Percentiles rank a stretch among this genome's conserved stretches.
These are phyloP conservation scores for Ceratina japonica DNA, from an alignment of 1,140 invertebrate genomes.

Conservation along the genomic window DNA sequence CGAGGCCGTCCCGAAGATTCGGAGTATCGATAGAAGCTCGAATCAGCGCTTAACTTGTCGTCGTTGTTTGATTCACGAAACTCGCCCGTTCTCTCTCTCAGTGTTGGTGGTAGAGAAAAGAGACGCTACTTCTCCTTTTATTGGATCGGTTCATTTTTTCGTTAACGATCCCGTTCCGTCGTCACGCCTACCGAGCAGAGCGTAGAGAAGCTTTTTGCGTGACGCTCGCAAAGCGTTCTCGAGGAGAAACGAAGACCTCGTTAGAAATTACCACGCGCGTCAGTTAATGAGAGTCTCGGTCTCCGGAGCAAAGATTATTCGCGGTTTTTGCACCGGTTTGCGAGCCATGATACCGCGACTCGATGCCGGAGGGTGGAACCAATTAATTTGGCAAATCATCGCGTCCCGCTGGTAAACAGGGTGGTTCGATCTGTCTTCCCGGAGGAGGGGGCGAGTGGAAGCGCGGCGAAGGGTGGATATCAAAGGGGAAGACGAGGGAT, in stretches of 20 bases:
- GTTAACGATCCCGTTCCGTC: slow-evolving; percentile 61
- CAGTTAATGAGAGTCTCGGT: slow-evolving; percentile 60
- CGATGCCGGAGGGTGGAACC: slow-evolving; percentile 43
- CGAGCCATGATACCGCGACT: background rate
- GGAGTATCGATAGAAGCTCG: background rate
- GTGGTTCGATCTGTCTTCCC: slow-evolving; percentile 69
- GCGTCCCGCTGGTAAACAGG: slow-evolving; percentile 67
- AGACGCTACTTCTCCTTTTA: slow-evolving; percentile 30
- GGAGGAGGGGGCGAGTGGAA: slow-evolving; percentile 48
- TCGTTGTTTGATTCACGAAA: background rate
- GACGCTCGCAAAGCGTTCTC: slow-evolving; percentile 43
- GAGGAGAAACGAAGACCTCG: slow-evolving; percentile 45
- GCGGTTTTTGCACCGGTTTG: slow-evolving; percentile 55
- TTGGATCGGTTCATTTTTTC: slow-evolving; percentile 56
- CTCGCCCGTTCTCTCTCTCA: background rate
- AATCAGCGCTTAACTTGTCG: background rate
- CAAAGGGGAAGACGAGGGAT: slow-evolving; percentile 76
- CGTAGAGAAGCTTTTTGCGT: slow-evolving; percentile 49
- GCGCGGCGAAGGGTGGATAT: slow-evolving; percentile 63
- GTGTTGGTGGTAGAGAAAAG: background rate
- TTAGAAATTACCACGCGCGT: slow-evolving; percentile 60
- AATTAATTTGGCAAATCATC: slow-evolving; percentile 73
- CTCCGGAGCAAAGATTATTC: slow-evolving; percentile 62
- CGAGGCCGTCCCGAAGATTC: slow-evolving; percentile 4
- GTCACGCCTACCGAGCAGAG: slow-evolving; percentile 54